phyloP scores from a whole-genome alignment of 92 coral and sea anemone genomes.

The Phenganax subtilis region DNA sequence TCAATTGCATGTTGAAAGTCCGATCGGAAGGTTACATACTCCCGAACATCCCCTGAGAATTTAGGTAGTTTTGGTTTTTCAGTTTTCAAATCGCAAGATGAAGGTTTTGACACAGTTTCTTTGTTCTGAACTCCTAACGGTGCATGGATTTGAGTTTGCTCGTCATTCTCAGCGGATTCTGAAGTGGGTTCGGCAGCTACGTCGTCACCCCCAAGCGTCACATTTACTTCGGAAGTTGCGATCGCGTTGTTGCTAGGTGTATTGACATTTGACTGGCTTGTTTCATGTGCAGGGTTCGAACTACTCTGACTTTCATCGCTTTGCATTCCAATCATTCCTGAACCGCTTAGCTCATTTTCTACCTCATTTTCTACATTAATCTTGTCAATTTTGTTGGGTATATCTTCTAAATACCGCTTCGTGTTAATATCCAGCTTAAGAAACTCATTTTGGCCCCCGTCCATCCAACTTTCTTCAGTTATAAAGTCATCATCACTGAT shows the following conservation, averaged over 20 bases:
- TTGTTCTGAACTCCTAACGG: neutral
- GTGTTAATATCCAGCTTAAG: neutral
- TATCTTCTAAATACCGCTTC: neutral
- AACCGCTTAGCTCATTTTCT: slow-evolving; percentile 8
- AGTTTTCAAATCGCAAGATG: neutral
- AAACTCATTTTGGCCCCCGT: slow-evolving; percentile 14
- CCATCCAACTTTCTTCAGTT: slow-evolving; percentile 15
- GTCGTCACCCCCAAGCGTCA: too few relatives aligned
- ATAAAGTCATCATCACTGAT: neutral
- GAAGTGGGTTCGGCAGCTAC: too few relatives aligned
- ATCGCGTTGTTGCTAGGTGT: too few relatives aligned
- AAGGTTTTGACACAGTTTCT: neutral
- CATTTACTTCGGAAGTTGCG: too few relatives aligned
- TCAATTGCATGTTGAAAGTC: slow-evolving; percentile 60
- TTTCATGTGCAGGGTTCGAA: too few relatives aligned
- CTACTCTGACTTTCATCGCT: too few relatives aligned
- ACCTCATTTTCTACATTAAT: neutral
- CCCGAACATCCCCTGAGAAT: slow-evolving; percentile 56
- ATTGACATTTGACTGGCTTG: too few relatives aligned
- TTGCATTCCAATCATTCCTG: slow-evolving; percentile 44
- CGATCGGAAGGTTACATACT: slow-evolving; percentile 46
- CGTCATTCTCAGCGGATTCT: too few relatives aligned
- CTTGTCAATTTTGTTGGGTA: neutral
- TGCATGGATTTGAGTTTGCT: neutral
- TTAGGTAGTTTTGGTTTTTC: slow-evolving; percentile 60